Conservation (phyloP, 2,888 invertebrate genomes). For the Noctuana brunneofusca region DNA sequence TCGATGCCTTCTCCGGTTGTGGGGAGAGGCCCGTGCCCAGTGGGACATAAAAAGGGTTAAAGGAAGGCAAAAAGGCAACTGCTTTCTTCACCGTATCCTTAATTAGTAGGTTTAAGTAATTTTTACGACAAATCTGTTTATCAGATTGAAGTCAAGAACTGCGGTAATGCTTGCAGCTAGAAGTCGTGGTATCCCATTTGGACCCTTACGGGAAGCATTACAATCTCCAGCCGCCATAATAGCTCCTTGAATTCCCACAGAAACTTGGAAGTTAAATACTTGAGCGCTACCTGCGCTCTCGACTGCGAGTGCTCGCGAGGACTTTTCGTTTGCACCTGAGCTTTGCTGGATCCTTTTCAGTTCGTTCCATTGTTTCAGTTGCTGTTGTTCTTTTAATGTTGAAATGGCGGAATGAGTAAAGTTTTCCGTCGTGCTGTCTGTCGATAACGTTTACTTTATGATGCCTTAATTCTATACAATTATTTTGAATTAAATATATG, state of each 20-base stretch:
- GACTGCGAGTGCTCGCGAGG: slow-evolving; percentile 4
- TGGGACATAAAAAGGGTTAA: no score
- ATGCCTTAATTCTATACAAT: no score
- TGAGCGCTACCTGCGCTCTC: slow-evolving; percentile 9
- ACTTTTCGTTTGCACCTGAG: slow-evolving; percentile 24
- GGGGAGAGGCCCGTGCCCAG: no score
- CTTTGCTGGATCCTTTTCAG: slow-evolving; percentile 15
- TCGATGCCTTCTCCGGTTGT: no score
- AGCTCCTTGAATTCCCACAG: slow-evolving; percentile 19
- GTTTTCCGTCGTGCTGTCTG: not conserved
- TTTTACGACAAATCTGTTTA: not conserved
- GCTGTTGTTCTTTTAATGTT: slow-evolving; percentile 22
- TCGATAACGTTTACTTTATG: not conserved
- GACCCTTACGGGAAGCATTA: slow-evolving; percentile 1
- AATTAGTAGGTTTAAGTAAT: no score
- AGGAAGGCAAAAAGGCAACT: no score
- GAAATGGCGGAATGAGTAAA: not conserved
- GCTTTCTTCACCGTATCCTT: no score
- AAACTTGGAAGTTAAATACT: slow-evolving; percentile 26
- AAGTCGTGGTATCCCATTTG: not conserved
- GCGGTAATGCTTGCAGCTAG: not conserved
- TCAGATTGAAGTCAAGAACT: not conserved
- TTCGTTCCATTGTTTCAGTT: slow-evolving; percentile 15
- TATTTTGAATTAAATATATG: no score
- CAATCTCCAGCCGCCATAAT: slow-evolving; percentile 11